Evolutionary conservation across 2,113 vertebrate species (phyloP).

Genomic region (Solea senegalensis): DNA sequence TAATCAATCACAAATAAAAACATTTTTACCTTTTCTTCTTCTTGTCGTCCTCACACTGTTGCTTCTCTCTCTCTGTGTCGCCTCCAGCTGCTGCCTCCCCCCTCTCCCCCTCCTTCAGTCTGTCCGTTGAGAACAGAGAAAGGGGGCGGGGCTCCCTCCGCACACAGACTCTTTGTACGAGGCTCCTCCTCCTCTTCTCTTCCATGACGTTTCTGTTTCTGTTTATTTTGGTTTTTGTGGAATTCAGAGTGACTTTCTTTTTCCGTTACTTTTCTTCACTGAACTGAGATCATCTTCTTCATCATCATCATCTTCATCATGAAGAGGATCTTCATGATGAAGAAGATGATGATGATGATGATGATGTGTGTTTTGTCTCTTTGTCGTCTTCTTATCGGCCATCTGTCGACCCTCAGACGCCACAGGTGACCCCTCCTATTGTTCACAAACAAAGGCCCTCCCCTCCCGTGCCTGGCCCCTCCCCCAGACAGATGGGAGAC

Average conservation of each 20-base stretch:
- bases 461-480: not conserved
- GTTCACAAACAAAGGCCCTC: slow-evolving; percentile 46
- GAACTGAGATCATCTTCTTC: too few relatives aligned
- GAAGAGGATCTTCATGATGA: too few relatives aligned
- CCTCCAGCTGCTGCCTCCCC: slow-evolving; percentile 38
- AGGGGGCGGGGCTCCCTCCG: slow-evolving; percentile 60
- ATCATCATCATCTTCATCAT: too few relatives aligned
- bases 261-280: slow-evolving; percentile 13
- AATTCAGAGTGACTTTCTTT: slow-evolving; percentile 61
- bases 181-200: slow-evolving; percentile 16
- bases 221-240: slow-evolving; percentile 73
- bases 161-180: slow-evolving; percentile 69
- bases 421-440: slow-evolving; percentile 51
- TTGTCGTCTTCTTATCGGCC: slow-evolving; percentile 51
- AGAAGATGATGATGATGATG: too few relatives aligned
- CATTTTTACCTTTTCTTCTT: slow-evolving; percentile 40
- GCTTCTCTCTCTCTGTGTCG: slow-evolving; percentile 14
- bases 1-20: not conserved
- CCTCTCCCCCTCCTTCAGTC: slow-evolving; percentile 4
- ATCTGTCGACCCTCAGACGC: slow-evolving; percentile 68
- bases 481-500: slow-evolving; percentile 11
- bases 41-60: slow-evolving; percentile 34
- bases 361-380: too few relatives aligned
- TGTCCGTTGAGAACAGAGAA: slow-evolving; percentile 65
- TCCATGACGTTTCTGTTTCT: slow-evolving; percentile 69